Conservation (phyloP, 1,140 invertebrate genomes). For the Temnothorax curvispinosus region DNA sequence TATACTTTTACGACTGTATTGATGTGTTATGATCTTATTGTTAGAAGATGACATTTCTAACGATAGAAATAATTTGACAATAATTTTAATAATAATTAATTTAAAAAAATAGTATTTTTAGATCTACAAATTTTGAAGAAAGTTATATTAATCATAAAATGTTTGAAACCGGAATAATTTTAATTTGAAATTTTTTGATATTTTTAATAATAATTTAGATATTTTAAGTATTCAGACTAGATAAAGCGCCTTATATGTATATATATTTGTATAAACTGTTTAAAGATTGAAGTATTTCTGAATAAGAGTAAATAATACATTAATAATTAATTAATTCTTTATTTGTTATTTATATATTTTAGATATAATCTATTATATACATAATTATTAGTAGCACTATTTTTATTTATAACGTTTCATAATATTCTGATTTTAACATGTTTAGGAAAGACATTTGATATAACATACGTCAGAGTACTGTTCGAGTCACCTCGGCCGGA, state of each 20-base stretch:
- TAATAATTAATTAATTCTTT: neutral
- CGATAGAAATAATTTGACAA: neutral
- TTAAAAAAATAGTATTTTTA: neutral
- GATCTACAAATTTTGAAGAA: neutral
- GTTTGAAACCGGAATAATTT: neutral
- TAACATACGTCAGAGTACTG: conserved; percentile 97
- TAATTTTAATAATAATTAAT: neutral
- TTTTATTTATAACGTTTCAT: conserved; percentile 11
- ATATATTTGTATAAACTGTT: neutral
- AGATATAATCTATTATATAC: neutral
- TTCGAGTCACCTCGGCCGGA: conserved; percentile 98
- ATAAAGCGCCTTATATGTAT: neutral
- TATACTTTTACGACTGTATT: conserved; percentile 19
- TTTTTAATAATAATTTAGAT: neutral
- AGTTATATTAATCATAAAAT: neutral
- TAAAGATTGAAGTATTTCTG: neutral
- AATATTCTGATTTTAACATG: neutral
- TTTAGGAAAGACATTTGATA: conserved; percentile 98
- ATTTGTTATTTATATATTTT: neutral
- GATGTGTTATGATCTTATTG: neutral
- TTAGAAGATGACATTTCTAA: neutral
- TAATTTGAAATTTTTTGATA: neutral
- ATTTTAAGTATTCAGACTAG: neutral
- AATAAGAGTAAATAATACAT: neutral
- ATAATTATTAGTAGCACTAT: neutral